Conservation (phyloP, 2,797 vertebrate genomes). For the Somateria mollissima region DNA sequence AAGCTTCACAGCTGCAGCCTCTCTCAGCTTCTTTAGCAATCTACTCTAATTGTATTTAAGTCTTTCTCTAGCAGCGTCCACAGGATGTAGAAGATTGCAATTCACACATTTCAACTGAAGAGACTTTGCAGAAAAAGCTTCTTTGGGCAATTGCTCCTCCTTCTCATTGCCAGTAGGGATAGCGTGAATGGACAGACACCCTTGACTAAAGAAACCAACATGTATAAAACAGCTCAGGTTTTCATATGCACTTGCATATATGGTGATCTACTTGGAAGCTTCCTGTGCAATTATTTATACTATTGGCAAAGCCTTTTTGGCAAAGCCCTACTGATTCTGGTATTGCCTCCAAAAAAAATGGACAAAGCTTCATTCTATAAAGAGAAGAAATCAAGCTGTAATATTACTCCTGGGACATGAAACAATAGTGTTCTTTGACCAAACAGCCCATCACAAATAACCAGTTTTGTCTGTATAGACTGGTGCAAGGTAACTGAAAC, state of each 20-base stretch:
- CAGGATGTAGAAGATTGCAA: neutral
- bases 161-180: neutral
- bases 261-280: neutral
- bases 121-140: neutral
- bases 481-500: neutral
- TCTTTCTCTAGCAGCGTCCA: neutral
- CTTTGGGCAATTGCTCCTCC: neutral
- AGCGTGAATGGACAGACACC: rapidly evolving
- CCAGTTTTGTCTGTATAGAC: neutral
- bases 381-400: neutral
- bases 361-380: neutral
- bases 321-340: neutral
- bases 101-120: neutral
- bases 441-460: neutral
- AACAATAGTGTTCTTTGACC: neutral
- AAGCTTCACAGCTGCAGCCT: neutral
- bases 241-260: neutral
- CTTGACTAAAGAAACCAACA: neutral
- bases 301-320: neutral
- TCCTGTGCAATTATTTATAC: neutral
- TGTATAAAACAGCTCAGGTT: neutral
- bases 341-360: neutral
- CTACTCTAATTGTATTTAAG: neutral
- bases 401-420: neutral
- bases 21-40: neutral